Evolutionary conservation across 2,797 vertebrate species (phyloP).

Genomic region (Melanotaenia parkinsoni): DNA sequence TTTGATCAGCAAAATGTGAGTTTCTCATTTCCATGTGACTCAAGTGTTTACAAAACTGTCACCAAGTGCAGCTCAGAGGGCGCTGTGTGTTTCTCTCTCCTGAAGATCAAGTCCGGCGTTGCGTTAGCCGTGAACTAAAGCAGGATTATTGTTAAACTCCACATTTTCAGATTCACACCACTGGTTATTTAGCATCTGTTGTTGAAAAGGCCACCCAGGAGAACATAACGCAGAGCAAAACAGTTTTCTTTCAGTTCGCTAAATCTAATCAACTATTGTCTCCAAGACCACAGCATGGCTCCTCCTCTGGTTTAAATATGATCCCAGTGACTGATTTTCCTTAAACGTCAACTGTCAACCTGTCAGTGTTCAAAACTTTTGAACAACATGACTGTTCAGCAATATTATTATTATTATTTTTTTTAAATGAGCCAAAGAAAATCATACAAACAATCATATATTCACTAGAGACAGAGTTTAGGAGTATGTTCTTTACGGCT

Average conservation of each 20-base stretch:
- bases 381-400: no score
- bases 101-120: no score
- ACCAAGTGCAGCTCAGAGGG: neutral
- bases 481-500: no score
- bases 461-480: no score
- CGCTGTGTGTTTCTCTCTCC: no score
- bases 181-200: neutral
- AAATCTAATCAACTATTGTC: slow-evolving; percentile 47
- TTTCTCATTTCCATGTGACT: neutral
- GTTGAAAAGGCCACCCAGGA: slow-evolving; percentile 16
- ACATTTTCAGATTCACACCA: slow-evolving; percentile 1
- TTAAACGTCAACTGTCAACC: slow-evolving; percentile 9
- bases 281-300: slow-evolving; percentile 18
- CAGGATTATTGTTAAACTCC: no score
- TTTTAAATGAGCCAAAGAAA: no score
- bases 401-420: neutral
- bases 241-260: slow-evolving; percentile 20
- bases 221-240: slow-evolving; percentile 1
- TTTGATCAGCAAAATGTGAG: neutral
- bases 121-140: no score
- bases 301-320: slow-evolving; percentile 6
- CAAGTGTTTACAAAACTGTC: neutral
- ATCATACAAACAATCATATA: no score
- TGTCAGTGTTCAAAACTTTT: slow-evolving; percentile 2
- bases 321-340: slow-evolving; percentile 13